Conservation (phyloP, 2,113 vertebrate genomes). For the Lathamus discolor region DNA sequence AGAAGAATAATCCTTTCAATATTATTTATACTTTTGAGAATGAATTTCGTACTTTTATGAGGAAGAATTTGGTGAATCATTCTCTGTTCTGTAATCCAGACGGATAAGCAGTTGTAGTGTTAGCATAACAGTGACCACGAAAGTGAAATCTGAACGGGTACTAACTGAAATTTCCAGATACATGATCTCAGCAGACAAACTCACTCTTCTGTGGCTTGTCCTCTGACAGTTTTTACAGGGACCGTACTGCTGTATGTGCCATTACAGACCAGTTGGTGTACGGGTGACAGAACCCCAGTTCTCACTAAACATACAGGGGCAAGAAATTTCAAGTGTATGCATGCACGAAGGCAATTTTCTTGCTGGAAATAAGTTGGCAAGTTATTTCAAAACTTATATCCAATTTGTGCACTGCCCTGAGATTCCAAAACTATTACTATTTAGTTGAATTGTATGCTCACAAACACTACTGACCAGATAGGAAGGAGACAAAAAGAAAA, state of each 20-base stretch:
- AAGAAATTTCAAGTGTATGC: neutral
- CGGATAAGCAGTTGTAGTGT: neutral
- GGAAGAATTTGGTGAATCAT: neutral
- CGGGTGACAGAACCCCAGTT: neutral
- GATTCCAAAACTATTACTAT: neutral
- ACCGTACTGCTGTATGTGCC: neutral
- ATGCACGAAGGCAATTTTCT: neutral
- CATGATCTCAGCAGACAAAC: neutral
- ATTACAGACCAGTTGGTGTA: neutral
- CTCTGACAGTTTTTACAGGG: neutral
- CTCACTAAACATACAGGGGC: neutral
- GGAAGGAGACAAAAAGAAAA: neutral
- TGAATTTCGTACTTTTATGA: neutral
- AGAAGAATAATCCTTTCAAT: neutral
- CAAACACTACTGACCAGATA: neutral
- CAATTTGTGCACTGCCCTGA: neutral
- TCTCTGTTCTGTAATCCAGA: conserved; percentile 6
- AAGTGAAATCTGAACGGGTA: neutral
- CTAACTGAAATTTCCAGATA: conserved; percentile 38
- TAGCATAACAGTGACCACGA: neutral
- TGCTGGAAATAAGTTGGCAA: neutral
- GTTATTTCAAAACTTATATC: neutral
- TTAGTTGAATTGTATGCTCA: neutral
- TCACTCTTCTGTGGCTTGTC: neutral
- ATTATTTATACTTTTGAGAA: neutral